These are phyloP conservation scores for Oreochromis tanganicae DNA, from an alignment of 2,113 vertebrate genomes.

Conservation along the genomic window DNA sequence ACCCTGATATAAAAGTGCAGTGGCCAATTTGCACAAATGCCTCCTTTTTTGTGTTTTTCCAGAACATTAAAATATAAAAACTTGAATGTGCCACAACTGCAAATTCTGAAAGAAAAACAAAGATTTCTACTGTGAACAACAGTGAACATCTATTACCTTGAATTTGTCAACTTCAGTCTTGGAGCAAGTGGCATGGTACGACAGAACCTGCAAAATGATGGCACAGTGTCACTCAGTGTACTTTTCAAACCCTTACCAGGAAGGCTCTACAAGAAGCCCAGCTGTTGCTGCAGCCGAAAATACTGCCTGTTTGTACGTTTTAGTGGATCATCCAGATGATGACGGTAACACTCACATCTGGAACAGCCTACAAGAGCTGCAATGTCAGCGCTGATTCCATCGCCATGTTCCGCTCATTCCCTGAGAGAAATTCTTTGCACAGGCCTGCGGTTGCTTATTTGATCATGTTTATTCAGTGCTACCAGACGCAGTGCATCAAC, in stretches of 20 bases:
- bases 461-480: constrained; percentile 72
- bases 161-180: constrained; percentile 99
- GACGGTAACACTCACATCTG: background rate
- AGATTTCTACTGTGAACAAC: background rate
- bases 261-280: background rate
- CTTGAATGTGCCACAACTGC: background rate
- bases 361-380: constrained; percentile 9
- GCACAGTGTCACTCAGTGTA: background rate
- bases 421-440: constrained; percentile 56
- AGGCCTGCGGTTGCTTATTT: constrained; percentile 59
- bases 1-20: background rate
- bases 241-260: background rate
- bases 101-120: background rate
- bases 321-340: background rate
- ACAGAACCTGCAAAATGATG: constrained; percentile 84
- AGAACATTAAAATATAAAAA: background rate
- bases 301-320: background rate
- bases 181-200: constrained; percentile 96
- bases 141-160: constrained; percentile 80
- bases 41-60: background rate
- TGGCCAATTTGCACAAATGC: background rate
- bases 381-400: constrained; percentile 44
- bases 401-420: constrained; percentile 34
- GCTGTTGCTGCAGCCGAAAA: background rate
- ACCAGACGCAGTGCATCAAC: constrained; percentile 47